Conservation (phyloP, 2,797 vertebrate species). For the Paguma larvata region DNA sequence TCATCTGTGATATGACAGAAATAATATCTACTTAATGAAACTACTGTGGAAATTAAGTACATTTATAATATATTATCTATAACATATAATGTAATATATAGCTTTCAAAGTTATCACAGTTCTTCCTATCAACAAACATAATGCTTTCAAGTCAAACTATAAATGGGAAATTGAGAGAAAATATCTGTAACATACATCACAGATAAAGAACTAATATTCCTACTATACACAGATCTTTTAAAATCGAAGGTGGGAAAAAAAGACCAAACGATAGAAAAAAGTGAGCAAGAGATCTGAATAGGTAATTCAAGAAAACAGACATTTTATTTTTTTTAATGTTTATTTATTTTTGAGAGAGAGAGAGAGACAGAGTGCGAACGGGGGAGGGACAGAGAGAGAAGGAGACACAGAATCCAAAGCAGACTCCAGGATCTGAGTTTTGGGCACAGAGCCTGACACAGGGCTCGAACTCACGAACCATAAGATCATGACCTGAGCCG, state of each 20-base stretch:
- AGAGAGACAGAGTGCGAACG: too few relatives aligned
- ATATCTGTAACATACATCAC: background rate
- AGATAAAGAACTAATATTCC: background rate
- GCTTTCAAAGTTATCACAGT: background rate
- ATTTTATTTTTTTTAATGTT: background rate
- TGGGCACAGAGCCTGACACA: too few relatives aligned
- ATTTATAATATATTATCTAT: background rate
- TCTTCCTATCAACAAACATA: background rate
- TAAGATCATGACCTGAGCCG: too few relatives aligned
- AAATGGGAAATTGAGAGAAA: background rate
- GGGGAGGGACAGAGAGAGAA: too few relatives aligned
- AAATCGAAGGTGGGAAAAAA: background rate
- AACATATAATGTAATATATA: background rate
- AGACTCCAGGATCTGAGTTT: too few relatives aligned
- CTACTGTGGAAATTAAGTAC: background rate
- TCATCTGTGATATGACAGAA: background rate
- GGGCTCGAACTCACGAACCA: too few relatives aligned
- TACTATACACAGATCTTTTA: background rate
- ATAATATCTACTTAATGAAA: background rate
- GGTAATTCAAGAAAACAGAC: background rate
- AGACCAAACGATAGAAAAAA: background rate
- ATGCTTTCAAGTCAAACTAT: slow-evolving; percentile 21
- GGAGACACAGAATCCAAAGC: too few relatives aligned
- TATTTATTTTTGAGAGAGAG: too few relatives aligned
- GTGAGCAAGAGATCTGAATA: background rate